These are phyloP conservation scores for Denticeps clupeoides DNA, from an alignment of 2,797 vertebrate species.

Conservation along the genomic window DNA sequence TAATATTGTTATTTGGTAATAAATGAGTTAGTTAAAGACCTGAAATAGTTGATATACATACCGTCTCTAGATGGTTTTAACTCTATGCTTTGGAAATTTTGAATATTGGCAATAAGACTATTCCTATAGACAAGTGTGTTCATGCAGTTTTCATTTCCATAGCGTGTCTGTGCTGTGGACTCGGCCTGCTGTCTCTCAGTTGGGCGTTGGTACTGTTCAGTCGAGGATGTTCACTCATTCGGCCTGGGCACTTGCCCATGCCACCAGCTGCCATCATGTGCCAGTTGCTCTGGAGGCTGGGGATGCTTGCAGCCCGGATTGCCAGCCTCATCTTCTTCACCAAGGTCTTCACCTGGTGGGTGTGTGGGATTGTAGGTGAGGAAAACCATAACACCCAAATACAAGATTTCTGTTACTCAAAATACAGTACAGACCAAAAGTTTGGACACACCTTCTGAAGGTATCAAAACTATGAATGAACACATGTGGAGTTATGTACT, in stretches of 20 bases:
- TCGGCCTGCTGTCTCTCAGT: conserved; percentile 66
- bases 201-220: conserved; percentile 76
- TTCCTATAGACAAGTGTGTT: background rate
- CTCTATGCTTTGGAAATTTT: too few relatives aligned
- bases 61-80: too few relatives aligned
- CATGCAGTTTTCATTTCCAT: background rate
- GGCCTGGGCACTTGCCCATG: conserved; percentile 55
- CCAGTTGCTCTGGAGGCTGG: conserved; percentile 74
- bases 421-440: too few relatives aligned
- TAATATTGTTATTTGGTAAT: too few relatives aligned
- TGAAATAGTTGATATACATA: too few relatives aligned
- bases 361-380: conserved; percentile 66
- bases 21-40: too few relatives aligned
- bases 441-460: too few relatives aligned
- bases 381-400: background rate
- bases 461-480: too few relatives aligned
- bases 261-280: conserved; percentile 64
- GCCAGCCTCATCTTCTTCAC: conserved; percentile 71
- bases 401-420: too few relatives aligned
- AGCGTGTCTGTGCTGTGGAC: conserved; percentile 58
- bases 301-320: conserved; percentile 70
- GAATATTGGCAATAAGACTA: background rate
- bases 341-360: conserved; percentile 64
- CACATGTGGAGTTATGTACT: too few relatives aligned
- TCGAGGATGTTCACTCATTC: conserved; percentile 53